These are phyloP conservation scores for Hydrophis major DNA, from an alignment of 2,797 vertebrate species.

Conservation along the genomic window DNA sequence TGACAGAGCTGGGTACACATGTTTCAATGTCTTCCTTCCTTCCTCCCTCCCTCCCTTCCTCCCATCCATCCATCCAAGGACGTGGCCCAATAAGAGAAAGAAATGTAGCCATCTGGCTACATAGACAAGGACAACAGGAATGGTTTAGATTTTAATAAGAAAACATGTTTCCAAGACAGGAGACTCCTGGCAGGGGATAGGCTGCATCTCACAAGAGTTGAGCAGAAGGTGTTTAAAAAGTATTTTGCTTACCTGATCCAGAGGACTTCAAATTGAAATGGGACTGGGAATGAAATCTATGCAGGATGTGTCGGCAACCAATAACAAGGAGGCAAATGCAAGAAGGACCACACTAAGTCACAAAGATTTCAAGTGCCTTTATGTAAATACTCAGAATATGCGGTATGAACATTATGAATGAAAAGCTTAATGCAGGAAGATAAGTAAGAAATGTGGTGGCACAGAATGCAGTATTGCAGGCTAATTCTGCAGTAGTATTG, in stretches of 20 bases:
- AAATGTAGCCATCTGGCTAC: neutral
- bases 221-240: neutral
- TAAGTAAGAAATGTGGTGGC: neutral
- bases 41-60: accelerated
- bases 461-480: neutral
- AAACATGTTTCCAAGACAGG: neutral
- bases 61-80: neutral
- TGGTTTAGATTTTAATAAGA: neutral
- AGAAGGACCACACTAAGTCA: neutral
- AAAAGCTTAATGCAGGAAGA: neutral
- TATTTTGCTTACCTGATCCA: neutral
- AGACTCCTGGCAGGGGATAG: neutral
- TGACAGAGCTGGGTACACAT: neutral
- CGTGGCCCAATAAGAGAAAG: neutral
- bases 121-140: neutral
- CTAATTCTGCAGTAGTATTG: neutral
- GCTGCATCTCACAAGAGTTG: neutral
- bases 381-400: neutral
- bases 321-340: neutral
- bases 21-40: no score
- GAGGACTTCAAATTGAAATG: neutral
- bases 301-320: neutral
- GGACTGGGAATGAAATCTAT: neutral
- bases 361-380: neutral
- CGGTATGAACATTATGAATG: neutral